Conservation (phyloP, 2,113 vertebrate species). For the Chrysochloris asiatica region DNA sequence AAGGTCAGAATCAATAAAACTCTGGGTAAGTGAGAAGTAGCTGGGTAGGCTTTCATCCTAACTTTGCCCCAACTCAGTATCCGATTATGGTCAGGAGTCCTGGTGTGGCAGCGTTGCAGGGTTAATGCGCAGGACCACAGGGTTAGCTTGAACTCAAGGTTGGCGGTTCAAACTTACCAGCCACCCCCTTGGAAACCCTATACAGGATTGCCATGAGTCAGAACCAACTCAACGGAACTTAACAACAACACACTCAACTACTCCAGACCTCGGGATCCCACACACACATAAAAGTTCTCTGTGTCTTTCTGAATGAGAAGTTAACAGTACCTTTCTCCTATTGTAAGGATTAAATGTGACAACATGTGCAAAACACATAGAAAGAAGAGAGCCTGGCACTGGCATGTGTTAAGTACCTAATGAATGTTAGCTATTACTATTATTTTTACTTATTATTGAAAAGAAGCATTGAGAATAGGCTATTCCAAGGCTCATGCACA, state of each 20-base stretch:
- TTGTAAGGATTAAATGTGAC: not conserved
- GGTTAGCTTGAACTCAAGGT: too few species aligned
- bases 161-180: too few species aligned
- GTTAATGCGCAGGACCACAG: too few species aligned
- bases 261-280: not conserved
- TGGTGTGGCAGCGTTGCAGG: too few species aligned
- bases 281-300: not conserved
- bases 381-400: not conserved
- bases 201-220: too few species aligned
- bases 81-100: too few species aligned
- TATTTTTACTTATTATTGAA: not conserved
- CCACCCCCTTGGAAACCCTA: too few species aligned
- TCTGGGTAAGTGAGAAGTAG: not conserved
- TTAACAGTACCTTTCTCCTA: not conserved
- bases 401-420: not conserved
- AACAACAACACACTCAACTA: too few species aligned
- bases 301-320: not conserved
- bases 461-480: not conserved
- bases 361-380: not conserved
- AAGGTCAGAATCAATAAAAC: not conserved
- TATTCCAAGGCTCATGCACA: not conserved
- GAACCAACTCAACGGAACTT: too few species aligned
- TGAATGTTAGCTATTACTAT: not conserved
- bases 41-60: not conserved
- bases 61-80: not conserved